phyloP scores from a whole-genome alignment of 2,888 invertebrate species.

The Colostygia pectinataria region DNA sequence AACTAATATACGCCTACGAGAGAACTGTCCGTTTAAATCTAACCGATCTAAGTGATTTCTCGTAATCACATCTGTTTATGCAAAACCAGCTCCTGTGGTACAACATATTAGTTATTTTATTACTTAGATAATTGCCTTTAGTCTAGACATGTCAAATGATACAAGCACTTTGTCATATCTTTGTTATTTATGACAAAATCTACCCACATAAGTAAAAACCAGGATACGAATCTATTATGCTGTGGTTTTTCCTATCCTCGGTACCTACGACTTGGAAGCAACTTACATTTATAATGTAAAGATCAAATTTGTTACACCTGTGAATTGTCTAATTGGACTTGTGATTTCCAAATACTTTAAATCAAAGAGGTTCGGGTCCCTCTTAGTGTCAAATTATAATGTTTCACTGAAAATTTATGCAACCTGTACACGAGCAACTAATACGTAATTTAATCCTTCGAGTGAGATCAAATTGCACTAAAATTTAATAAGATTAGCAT shows the following conservation, averaged over 20 bases:
- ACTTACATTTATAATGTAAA: too few relatives aligned
- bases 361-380: too few relatives aligned
- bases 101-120: slow-evolving; percentile 6
- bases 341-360: too few relatives aligned
- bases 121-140: slow-evolving; percentile 8
- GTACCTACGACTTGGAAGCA: neutral
- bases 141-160: slow-evolving; percentile 19
- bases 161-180: slow-evolving; percentile 18
- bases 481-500: slow-evolving; percentile 34
- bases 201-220: slow-evolving; percentile 19
- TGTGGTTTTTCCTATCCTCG: slow-evolving; percentile 4
- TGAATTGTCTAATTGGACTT: too few relatives aligned
- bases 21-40: too few relatives aligned
- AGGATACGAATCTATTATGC: slow-evolving; percentile 15
- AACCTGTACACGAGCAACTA: slow-evolving; percentile 14
- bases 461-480: slow-evolving; percentile 25
- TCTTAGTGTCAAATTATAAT: too few relatives aligned
- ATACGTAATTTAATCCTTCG: slow-evolving; percentile 15
- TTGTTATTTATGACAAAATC: slow-evolving; percentile 17
- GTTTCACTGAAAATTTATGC: slow-evolving; percentile 10
- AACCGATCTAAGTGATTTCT: too few relatives aligned
- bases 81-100: slow-evolving; percentile 1
- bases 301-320: too few relatives aligned
- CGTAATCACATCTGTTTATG: too few relatives aligned
- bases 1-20: too few relatives aligned